Evolutionary conservation across 2,888 invertebrate species (phyloP).

Genomic region (Plemyria rubiginata): DNA sequence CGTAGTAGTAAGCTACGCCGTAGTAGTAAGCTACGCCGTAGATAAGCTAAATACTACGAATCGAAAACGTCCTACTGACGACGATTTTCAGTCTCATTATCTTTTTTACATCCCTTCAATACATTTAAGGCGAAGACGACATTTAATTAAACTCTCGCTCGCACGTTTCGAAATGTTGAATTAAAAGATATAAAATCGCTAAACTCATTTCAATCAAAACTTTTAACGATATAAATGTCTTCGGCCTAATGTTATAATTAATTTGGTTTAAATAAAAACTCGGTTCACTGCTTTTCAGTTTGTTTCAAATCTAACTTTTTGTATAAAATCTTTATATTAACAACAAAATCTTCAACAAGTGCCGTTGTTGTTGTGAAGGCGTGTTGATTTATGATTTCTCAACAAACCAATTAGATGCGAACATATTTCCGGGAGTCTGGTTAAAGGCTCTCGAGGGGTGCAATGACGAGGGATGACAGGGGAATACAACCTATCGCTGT

Average conservation of each 20-base stretch:
- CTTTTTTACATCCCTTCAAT: too few relatives aligned
- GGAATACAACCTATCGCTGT: neutral
- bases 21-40: too few relatives aligned
- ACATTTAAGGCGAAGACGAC: too few relatives aligned
- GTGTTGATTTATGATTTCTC: neutral
- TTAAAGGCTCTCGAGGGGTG: neutral
- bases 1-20: too few relatives aligned
- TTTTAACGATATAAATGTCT: too few relatives aligned
- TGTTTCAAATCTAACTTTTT: neutral
- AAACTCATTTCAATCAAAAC: too few relatives aligned
- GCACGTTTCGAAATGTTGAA: too few relatives aligned
- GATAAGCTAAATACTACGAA: slow-evolving; percentile 2
- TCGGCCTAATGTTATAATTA: too few relatives aligned
- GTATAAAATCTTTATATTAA: neutral
- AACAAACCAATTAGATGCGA: neutral
- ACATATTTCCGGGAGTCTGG: neutral
- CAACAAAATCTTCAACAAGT: neutral
- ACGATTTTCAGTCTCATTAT: neutral
- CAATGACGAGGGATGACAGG: slow-evolving; percentile 10
- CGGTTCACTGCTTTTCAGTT: too few relatives aligned
- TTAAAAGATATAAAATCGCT: too few relatives aligned
- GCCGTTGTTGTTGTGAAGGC: neutral
- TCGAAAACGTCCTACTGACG: slow-evolving; percentile 7
- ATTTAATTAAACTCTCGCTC: too few relatives aligned
- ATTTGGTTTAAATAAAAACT: too few relatives aligned